Evolutionary conservation across 2,797 vertebrate species (phyloP), one percentile per base, ranked within the genome.

Genomic region (Chelmon rostratus): DNA sequence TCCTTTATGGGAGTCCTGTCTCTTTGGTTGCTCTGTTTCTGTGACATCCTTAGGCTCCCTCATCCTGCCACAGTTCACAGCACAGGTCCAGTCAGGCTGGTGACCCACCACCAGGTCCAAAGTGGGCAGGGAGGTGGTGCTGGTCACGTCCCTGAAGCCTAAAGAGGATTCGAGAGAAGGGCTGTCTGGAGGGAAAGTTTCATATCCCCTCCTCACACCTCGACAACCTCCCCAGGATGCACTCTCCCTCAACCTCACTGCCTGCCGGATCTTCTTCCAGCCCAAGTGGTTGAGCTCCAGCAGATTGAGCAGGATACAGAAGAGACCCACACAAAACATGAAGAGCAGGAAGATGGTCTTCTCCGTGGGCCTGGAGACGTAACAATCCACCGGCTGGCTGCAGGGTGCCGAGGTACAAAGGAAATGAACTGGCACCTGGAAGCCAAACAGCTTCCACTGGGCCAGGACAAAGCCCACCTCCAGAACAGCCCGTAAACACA

Each of bases 341-440:
- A 99, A 98, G 28, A 98, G 91, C 61, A 99, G 93, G 84, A 99
- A 99, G 73, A 99, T 96, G 78, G 97, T 99, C 90, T 99, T 99
- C 90, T 99, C 98, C 0, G 98, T 99, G 0, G 98, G 98, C 31
- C 98, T 95, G 6, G 98, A 99, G 67, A 98, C 94, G 46, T 98
- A 99, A 84, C 98, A 99, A 88, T 99, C 97, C n/a, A 99, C 97
- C 0, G 92, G 95, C 86, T 98, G 97, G 7, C 94, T 95, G 92
- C 98, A 99, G 1, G 98, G 98, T 1, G 87, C 62, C 1, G 95
- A 91, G 13, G 89, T 93, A 77, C 98, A 99, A 25, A 96, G 91
- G 1, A 97, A 99, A 49, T 92, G 94, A 3, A 96, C 93, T 5
- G 96, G 96, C 28, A 99, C 98, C 71, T 93, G 93, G 80, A 99